A percentile compares a stretch with the other conserved stretches of the same genome.
phyloP scores from a whole-genome alignment of 2,888 invertebrate genomes.

The Euclidia mi region DNA sequence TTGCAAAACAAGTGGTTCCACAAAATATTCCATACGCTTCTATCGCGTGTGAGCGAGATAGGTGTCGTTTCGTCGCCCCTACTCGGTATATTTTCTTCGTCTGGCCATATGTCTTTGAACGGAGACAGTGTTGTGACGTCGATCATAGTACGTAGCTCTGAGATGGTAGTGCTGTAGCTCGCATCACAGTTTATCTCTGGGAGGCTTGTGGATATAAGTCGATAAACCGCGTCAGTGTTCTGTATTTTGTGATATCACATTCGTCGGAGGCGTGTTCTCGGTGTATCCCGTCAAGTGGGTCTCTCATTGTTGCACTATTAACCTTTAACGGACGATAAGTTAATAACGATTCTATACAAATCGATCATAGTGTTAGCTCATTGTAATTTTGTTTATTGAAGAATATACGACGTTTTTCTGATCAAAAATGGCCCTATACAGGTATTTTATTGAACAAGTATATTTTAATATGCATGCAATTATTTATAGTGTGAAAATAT shows the following conservation, averaged over 20 bases:
- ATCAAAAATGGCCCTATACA: constrained; percentile 81
- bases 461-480: constrained; percentile 24
- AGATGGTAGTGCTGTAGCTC: constrained; percentile 87
- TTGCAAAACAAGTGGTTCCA: constrained; percentile 87
- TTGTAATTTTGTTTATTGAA: constrained; percentile 63
- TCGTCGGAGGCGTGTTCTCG: constrained; percentile 82
- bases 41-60: constrained; percentile 85
- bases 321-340: constrained; percentile 68
- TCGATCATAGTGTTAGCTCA: constrained; percentile 55
- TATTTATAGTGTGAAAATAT: background rate
- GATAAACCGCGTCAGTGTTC: constrained; percentile 79
- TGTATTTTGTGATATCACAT: constrained; percentile 83
- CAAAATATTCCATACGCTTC: constrained; percentile 87
- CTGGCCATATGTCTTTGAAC: constrained; percentile 81
- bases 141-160: constrained; percentile 90
- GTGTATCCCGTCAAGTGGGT: constrained; percentile 64
- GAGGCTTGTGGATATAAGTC: constrained; percentile 84
- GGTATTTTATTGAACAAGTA: constrained; percentile 64
- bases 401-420: constrained; percentile 56
- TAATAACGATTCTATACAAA: constrained; percentile 54
- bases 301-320: constrained; percentile 66
- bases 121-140: constrained; percentile 80
- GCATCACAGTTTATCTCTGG: constrained; percentile 78
- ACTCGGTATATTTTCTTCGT: constrained; percentile 73
- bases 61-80: constrained; percentile 72